Evolutionary conservation across 2,888 invertebrate genomes (phyloP).

Genomic region (Athalia rosae): DNA sequence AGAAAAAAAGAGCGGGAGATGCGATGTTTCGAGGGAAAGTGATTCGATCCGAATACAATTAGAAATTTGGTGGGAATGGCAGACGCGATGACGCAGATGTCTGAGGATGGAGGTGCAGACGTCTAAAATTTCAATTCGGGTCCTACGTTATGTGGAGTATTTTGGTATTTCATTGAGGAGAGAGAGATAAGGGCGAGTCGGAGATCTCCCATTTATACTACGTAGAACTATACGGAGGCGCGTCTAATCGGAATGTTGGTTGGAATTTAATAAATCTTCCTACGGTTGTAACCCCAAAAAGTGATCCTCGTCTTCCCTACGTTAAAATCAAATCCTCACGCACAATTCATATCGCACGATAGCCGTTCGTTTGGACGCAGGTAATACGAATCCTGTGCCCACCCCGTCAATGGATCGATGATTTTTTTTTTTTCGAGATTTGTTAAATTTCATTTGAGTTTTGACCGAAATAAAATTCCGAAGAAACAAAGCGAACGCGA

Average conservation of each 20-base stretch:
- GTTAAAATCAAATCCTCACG: too few relatives aligned
- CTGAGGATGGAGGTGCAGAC: background rate
- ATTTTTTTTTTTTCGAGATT: too few relatives aligned
- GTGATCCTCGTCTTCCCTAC: background rate
- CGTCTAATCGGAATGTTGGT: conserved; percentile 30
- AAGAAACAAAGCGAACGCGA: background rate
- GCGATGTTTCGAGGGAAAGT: background rate
- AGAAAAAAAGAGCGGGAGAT: too few relatives aligned
- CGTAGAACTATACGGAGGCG: conserved; percentile 4
- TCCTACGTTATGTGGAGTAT: conserved; percentile 13
- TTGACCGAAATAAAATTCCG: background rate
- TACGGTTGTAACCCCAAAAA: conserved; percentile 1
- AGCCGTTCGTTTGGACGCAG: too few relatives aligned
- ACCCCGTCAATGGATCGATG: too few relatives aligned
- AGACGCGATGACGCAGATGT: background rate
- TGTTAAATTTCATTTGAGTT: background rate
- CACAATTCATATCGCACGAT: too few relatives aligned
- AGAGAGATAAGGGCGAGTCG: background rate
- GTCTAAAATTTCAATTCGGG: conserved; percentile 20
- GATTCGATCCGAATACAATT: background rate
- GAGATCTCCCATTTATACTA: background rate
- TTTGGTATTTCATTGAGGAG: conserved; percentile 28
- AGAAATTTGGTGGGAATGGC: background rate
- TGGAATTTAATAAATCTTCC: conserved; percentile 42
- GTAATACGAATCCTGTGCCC: too few relatives aligned